Evolutionary conservation across 2,113 vertebrate genomes (phyloP).

Genomic region (Alectura lathami): DNA sequence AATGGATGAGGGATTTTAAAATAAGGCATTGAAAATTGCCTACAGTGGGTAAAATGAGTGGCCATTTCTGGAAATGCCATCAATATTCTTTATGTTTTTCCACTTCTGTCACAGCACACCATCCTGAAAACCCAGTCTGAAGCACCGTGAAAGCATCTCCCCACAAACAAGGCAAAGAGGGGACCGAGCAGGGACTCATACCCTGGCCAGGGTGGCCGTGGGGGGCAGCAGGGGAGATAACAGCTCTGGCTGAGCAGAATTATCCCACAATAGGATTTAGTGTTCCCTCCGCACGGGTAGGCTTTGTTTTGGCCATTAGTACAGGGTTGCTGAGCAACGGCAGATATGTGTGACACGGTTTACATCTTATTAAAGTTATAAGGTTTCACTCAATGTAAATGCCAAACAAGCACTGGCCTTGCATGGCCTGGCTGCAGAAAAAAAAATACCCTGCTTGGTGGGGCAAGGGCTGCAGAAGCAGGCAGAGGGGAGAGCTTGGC

Average conservation of each 20-base stretch:
- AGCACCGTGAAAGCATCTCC: neutral
- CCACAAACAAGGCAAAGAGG: neutral
- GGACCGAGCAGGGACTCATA: neutral
- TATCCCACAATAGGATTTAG: constrained; percentile 71
- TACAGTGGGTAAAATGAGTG: neutral
- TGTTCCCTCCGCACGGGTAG: neutral
- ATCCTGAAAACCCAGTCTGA: neutral
- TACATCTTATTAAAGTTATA: constrained; percentile 71
- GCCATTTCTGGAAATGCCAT: neutral
- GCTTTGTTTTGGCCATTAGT: constrained; percentile 61
- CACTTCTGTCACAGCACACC: neutral
- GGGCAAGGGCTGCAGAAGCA: neutral
- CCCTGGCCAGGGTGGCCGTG: neutral
- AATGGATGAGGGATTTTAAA: neutral
- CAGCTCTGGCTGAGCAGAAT: constrained; percentile 23
- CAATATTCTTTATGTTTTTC: neutral
- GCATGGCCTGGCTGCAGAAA: neutral
- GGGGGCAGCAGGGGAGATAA: neutral
- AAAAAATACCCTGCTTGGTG: neutral
- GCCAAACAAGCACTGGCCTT: constrained; percentile 37
- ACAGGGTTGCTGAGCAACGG: constrained; percentile 52
- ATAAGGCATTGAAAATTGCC: neutral
- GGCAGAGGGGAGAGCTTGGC: neutral
- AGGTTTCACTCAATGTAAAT: constrained; percentile 64
- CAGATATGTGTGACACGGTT: constrained; percentile 52